Base-by-base conservation (phyloP, 2,797 vertebrate genomes). In the Bradypus variegatus region DNA sequence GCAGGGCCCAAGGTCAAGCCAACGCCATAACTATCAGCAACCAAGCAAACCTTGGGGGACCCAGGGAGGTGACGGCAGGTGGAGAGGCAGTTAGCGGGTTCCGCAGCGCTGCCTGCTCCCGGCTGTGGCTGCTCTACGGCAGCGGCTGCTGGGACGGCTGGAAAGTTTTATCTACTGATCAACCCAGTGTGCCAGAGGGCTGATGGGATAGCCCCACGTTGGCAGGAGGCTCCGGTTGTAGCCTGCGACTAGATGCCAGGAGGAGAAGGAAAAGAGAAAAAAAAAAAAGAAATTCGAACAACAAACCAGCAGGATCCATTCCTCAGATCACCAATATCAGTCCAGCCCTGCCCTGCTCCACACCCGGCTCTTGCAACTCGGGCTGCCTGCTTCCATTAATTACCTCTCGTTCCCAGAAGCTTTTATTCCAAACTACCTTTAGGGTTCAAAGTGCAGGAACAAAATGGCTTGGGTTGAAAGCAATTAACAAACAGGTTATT, bases 401-500 rank as follows among this genome's bases (percentile, higher is more conserved):
- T 98, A 98, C 97, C 94, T 96, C 97, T 97, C 31, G 1, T 86
- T 97, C 97, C 97, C 96, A 94, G 96, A 94, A 91, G 62, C 94
- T 94, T 94, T 96, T 82, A 86, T 96, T 97, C 94, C 94, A 95
- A 97, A 91, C 92, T 97, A 97, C 96, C 96, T 97, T 97, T 97
- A 97, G 96, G 94, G 96, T 97, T 97, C 95, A 93, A 93, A 97
- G 96, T 96, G 95, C 96, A 97, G 96, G 93, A 97, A 93, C 95
- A 64, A 94, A 96, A 96, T 96, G 96, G 97, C 97, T 97, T 96
- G 95, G 95, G 97, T 97, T 97, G 97, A 98, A 97, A 96, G 96
- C 97, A 98, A 98, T 98, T 98, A 98, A 97, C 96, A 96, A 97
- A 96, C 90, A 97, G 97, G 96, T 97, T 97, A 97, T 95, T 97